These are phyloP conservation scores for Calephelis nemesis DNA, from an alignment of 1,140 invertebrate genomes.

Conservation along the genomic window DNA sequence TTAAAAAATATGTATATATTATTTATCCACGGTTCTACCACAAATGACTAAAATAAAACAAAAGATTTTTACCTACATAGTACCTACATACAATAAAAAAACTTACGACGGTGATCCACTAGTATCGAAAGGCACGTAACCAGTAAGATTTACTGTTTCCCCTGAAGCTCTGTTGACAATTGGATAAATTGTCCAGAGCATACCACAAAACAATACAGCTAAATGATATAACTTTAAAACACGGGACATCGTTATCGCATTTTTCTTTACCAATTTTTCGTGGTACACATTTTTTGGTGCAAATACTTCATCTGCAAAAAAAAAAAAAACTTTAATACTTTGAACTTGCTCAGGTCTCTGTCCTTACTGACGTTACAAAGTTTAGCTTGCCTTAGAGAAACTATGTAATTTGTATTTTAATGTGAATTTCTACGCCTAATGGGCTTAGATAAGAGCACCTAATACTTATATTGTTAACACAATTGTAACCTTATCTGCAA, in stretches of 20 bases:
- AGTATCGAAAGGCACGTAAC: constrained; percentile 56
- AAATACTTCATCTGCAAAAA: constrained; percentile 43
- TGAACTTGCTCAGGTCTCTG: too few relatives aligned
- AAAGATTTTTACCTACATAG: not conserved
- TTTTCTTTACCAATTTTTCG: constrained; percentile 36
- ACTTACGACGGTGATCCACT: constrained; percentile 42
- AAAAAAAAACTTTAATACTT: not conserved
- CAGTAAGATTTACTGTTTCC: constrained; percentile 46
- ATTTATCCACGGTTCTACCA: too few relatives aligned
- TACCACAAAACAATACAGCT: constrained; percentile 34
- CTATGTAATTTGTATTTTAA: too few relatives aligned
- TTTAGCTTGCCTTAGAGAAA: too few relatives aligned
- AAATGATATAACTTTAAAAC: constrained; percentile 43
- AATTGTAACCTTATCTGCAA: too few relatives aligned
- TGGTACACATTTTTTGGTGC: constrained; percentile 40
- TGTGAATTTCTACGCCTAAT: too few relatives aligned
- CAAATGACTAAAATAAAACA: too few relatives aligned
- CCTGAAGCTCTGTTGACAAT: constrained; percentile 44
- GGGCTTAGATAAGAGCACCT: too few relatives aligned
- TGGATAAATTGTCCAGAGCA: constrained; percentile 45
- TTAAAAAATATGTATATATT: too few relatives aligned
- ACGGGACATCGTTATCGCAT: constrained; percentile 42
- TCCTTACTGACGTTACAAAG: too few relatives aligned
- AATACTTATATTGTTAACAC: too few relatives aligned
- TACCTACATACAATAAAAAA: too few relatives aligned